Base-by-base conservation (phyloP, 2,888 invertebrate species). In the Drosophila austrosaltans region DNA sequence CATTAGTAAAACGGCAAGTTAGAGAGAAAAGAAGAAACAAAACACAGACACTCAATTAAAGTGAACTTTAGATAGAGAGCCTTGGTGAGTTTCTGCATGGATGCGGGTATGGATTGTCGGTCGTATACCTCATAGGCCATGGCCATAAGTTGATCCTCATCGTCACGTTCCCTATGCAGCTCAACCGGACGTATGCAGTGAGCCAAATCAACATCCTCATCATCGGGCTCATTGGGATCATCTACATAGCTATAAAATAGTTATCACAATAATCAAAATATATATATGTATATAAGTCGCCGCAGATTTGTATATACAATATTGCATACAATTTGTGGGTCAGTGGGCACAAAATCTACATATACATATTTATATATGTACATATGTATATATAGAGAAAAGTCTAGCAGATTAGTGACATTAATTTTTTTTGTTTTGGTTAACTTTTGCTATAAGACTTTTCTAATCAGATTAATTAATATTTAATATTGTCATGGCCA, bases 171-270 rank as follows among this genome's bases (percentile, higher is more conserved):
- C 67, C 93, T 93, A 89, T 94, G 93, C 84, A 94, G 92, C 70
- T 94, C 93, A 65, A 94, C 95, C 63, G 95, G 95, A 90, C 94
- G 94, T 86, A 96, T 95, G 89, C 95, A 94, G 94, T 95, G 94
- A 87, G 94, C 94, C 90, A 95, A 95, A 92, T 89, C 89, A 75
- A 48, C 48, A 25, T 89, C 78, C 40, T 83, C 88, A 58, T 95
- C 95, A 92, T 96, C 94, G 61, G 94, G 94, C 68, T 94, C 95
- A 86, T 95, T 94, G 74, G 94, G 95, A 87, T 95, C 94, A 89
- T 95, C 94, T 83, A 95, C 94, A 90, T 94, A 96, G 84, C 96
- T 95, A 91, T 77, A 57, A 57, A 39, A 57, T 57, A 57, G n/a
- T 30, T 30, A 30, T 7, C 48, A 48, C 48, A 48, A 25, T n/a